Percentiles rank a stretch among this genome's conserved stretches.
These are phyloP conservation scores for Sepioteuthis lessoniana DNA, from an alignment of 2,888 invertebrate species.

Conservation along the genomic window DNA sequence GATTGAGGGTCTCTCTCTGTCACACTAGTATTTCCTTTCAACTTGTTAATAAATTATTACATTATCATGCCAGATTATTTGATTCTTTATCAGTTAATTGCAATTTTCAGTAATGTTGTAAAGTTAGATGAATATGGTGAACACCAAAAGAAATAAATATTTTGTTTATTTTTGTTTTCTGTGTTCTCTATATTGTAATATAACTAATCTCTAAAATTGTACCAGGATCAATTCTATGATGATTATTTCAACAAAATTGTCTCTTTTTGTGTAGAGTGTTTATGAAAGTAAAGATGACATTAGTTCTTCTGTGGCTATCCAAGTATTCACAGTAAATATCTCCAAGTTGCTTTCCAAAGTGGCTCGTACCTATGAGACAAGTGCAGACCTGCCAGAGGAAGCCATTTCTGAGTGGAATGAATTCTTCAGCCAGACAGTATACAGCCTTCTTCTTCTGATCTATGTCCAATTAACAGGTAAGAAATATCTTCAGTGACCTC, in stretches of 20 bases:
- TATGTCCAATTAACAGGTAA: slow-evolving; percentile 77
- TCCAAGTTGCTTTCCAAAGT: slow-evolving; percentile 72
- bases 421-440: slow-evolving; percentile 83
- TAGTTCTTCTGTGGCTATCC: slow-evolving; percentile 52
- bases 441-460: slow-evolving; percentile 77
- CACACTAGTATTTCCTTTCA: too few species aligned
- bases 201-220: too few species aligned
- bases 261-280: slow-evolving; percentile 56
- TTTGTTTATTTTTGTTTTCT: too few species aligned
- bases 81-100: too few species aligned
- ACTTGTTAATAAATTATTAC: too few species aligned
- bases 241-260: background rate
- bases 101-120: too few species aligned
- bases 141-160: too few species aligned
- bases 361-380: slow-evolving; percentile 66
- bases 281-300: slow-evolving; percentile 54
- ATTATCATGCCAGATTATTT: too few species aligned
- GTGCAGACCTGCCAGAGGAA: slow-evolving; percentile 64
- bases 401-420: slow-evolving; percentile 84
- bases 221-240: too few species aligned
- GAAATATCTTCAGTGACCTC: slow-evolving; percentile 37
- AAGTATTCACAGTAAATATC: slow-evolving; percentile 59
- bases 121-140: too few species aligned
- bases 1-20: too few species aligned
- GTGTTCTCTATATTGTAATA: too few species aligned